phyloP scores from a whole-genome alignment of 2,888 invertebrate species.

The Alsophila aescularia region DNA sequence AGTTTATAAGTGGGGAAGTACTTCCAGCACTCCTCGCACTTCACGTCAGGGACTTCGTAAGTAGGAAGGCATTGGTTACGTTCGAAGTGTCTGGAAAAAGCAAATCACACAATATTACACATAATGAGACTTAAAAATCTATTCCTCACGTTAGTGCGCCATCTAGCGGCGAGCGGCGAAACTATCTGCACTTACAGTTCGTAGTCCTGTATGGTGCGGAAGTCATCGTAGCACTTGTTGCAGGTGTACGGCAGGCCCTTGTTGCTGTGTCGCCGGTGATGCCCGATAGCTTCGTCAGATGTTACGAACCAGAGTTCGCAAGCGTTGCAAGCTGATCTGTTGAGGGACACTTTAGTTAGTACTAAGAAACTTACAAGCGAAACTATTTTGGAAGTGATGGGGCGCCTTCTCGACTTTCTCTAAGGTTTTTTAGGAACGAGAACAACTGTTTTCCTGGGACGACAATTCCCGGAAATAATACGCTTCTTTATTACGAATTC shows the following conservation, averaged over 20 bases:
- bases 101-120: too few species aligned
- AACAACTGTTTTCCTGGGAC: too few species aligned
- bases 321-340: conserved; percentile 72
- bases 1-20: conserved; percentile 52
- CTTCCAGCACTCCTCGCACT: conserved; percentile 56
- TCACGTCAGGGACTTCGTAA: conserved; percentile 54
- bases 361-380: too few species aligned
- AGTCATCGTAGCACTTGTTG: conserved; percentile 63
- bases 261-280: conserved; percentile 71
- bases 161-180: too few species aligned
- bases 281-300: conserved; percentile 60
- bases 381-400: too few species aligned
- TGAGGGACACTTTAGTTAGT: not conserved
- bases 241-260: conserved; percentile 72
- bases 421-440: too few species aligned
- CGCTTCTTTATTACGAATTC: too few species aligned
- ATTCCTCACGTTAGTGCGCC: too few species aligned
- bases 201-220: conserved; percentile 22
- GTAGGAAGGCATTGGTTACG: conserved; percentile 47
- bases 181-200: conserved; percentile 5
- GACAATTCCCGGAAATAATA: too few species aligned
- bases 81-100: conserved; percentile 50
- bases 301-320: conserved; percentile 73
- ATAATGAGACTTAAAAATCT: too few species aligned
- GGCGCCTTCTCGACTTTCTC: too few species aligned